Conservation (phyloP, 2,113 vertebrate species). For the Misgurnus anguillicaudatus region DNA sequence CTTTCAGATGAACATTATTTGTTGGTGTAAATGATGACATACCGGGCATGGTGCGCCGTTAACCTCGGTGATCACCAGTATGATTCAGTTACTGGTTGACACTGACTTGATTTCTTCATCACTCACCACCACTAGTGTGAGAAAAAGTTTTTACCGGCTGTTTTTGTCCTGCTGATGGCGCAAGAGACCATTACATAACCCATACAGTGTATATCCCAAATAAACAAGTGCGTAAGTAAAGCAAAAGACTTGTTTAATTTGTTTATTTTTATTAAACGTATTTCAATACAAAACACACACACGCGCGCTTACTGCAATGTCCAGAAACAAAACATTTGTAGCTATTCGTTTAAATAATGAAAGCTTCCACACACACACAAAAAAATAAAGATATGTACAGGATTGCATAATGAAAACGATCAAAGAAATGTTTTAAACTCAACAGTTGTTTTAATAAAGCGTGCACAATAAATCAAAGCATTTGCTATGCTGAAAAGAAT, state of each 20-base stretch:
- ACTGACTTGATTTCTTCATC: neutral
- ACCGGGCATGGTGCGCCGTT: conserved; percentile 36
- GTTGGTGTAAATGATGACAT: neutral
- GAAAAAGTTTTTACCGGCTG: neutral
- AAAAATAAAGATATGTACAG: neutral
- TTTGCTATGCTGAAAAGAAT: no score
- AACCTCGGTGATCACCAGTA: conserved; percentile 10
- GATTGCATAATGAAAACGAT: no score
- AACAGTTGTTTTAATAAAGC: no score
- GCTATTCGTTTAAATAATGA: neutral
- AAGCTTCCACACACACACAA: neutral
- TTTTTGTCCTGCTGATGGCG: conserved; percentile 6
- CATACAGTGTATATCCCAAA: neutral
- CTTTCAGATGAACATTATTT: neutral
- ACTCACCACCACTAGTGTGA: neutral
- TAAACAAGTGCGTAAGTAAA: neutral
- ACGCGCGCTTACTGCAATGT: no score
- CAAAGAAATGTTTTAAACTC: no score
- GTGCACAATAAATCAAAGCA: no score
- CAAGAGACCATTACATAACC: neutral
- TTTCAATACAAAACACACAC: neutral
- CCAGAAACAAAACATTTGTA: neutral
- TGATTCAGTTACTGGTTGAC: neutral
- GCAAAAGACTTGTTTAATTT: no score
- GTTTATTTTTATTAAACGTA: neutral